phyloP scores from a whole-genome alignment of 2,888 invertebrate genomes.

The Orthosia incerta region DNA sequence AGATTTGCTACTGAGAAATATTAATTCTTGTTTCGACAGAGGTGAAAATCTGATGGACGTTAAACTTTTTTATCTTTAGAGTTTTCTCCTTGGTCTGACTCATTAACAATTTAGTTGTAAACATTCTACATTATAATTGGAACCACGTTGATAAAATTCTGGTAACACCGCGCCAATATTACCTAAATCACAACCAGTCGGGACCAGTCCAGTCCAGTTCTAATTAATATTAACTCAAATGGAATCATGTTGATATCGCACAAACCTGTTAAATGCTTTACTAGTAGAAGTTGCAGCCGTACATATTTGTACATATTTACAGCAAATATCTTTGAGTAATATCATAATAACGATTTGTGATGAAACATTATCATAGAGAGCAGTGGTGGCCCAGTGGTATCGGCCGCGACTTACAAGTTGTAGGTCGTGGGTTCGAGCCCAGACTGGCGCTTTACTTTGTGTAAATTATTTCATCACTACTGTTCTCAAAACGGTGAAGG shows the following conservation, averaged over 20 bases:
- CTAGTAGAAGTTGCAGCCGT: slow-evolving; percentile 13
- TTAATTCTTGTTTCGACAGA: too few species aligned
- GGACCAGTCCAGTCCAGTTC: slow-evolving; percentile 20
- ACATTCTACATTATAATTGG: too few species aligned
- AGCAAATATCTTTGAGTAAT: slow-evolving; percentile 2
- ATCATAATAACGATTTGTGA: neutral
- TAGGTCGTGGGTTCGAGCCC: too few species aligned
- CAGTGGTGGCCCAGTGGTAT: too few species aligned
- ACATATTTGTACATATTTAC: slow-evolving; percentile 31
- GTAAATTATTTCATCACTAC: too few species aligned
- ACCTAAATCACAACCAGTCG: slow-evolving; percentile 36
- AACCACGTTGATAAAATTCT: neutral
- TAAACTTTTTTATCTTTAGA: too few species aligned
- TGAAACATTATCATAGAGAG: too few species aligned
- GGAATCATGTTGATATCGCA: slow-evolving; percentile 41
- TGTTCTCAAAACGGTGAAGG: too few species aligned
- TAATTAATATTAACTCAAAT: slow-evolving; percentile 47
- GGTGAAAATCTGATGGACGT: too few species aligned
- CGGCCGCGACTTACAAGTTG: too few species aligned
- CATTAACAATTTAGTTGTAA: neutral
- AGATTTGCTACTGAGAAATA: too few species aligned
- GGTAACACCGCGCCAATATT: neutral
- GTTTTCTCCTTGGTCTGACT: neutral
- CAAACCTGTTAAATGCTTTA: slow-evolving; percentile 40
- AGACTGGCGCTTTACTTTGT: too few species aligned